Evolutionary conservation across 2,888 invertebrate genomes (phyloP).

Genomic region (Meta bourneti): DNA sequence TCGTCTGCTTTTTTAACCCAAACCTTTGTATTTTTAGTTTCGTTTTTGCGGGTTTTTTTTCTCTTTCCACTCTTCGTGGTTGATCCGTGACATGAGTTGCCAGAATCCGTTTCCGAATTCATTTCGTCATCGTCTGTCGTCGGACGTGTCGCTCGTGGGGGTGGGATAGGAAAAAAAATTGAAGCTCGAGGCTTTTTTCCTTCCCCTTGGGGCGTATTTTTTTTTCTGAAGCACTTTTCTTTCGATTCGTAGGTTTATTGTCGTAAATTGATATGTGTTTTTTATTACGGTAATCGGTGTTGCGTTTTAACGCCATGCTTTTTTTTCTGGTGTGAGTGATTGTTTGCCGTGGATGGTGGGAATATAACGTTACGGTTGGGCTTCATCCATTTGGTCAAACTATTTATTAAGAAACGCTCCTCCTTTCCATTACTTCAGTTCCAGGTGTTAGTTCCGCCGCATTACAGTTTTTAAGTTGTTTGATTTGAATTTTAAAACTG

Average conservation of each 20-base stretch:
- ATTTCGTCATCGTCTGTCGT: constrained; percentile 75
- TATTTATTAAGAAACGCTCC: background rate
- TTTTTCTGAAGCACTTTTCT: background rate
- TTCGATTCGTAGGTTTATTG: constrained; percentile 31
- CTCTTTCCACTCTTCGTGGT: constrained; percentile 14
- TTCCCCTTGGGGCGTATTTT: constrained; percentile 10
- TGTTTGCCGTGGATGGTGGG: constrained; percentile 4
- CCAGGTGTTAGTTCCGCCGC: background rate
- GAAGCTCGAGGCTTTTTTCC: constrained; percentile 1
- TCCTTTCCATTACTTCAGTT: background rate
- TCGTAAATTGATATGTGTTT: constrained; percentile 4
- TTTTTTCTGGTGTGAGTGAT: background rate
- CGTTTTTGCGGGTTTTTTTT: constrained; percentile 8
- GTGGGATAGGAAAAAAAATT: constrained; percentile 2
- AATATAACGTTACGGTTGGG: background rate
- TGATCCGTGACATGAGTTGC: constrained; percentile 71
- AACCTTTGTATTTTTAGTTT: constrained; percentile 18
- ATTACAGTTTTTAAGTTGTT: too few relatives aligned
- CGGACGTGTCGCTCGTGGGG: constrained; percentile 58
- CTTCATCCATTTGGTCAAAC: background rate
- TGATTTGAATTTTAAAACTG: too few relatives aligned
- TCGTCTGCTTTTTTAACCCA: background rate
- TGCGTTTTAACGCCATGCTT: constrained; percentile 17
- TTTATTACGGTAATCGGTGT: constrained; percentile 15
- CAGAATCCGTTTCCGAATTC: constrained; percentile 75